These are phyloP conservation scores for Tipula confusa DNA, from an alignment of 2,888 invertebrate genomes.

Conservation along the genomic window DNA sequence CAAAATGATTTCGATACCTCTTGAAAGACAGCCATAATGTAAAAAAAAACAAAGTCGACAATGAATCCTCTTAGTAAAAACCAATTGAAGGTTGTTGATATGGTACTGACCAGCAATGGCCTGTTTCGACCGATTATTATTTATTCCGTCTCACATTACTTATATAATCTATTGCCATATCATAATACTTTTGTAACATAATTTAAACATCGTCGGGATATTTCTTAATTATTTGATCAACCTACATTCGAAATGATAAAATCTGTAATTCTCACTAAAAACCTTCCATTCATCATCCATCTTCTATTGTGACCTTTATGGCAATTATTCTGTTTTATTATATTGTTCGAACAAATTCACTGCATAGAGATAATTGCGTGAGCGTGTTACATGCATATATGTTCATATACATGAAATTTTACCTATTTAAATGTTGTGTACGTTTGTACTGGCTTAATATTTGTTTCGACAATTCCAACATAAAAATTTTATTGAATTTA, in stretches of 20 bases:
- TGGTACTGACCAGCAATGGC: too few relatives aligned
- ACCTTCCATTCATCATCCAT: neutral
- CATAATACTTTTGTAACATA: too few relatives aligned
- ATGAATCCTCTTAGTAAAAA: too few relatives aligned
- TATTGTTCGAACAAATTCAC: neutral
- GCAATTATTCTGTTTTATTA: neutral
- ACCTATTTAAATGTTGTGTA: neutral
- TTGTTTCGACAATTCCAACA: neutral
- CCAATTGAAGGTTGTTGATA: too few relatives aligned
- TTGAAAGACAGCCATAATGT: too few relatives aligned
- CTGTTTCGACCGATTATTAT: too few relatives aligned
- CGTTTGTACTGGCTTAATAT: neutral
- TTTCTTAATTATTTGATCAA: neutral
- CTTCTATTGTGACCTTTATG: neutral
- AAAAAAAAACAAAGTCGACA: too few relatives aligned
- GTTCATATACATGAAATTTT: neutral
- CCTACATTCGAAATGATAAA: neutral
- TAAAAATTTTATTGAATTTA: neutral
- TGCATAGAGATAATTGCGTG: neutral
- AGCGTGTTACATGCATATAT: conserved; percentile 14
- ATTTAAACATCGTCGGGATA: too few relatives aligned
- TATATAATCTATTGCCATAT: too few relatives aligned
- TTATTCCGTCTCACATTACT: too few relatives aligned
- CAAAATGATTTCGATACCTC: too few relatives aligned
- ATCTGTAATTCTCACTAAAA: neutral